A percentile compares a stretch with the other conserved stretches of the same genome.
Conservation (phyloP, 92 coral and sea anemone genomes). For the Blastomussa wellsi region DNA sequence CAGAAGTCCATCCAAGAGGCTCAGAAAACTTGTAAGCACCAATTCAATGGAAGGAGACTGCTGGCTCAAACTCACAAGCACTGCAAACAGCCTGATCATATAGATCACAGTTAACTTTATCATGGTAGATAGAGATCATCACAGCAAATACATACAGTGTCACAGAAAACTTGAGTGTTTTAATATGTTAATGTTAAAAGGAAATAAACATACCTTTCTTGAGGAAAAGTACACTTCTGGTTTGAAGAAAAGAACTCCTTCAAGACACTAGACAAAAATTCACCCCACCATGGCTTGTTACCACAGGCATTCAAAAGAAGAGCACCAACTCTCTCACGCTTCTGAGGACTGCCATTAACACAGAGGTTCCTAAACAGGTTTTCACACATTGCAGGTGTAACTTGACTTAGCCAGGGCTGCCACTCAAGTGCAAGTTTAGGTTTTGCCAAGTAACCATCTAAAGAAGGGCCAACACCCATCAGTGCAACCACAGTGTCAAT, state of each 20-base stretch:
- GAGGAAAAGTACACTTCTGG: constrained; percentile 86
- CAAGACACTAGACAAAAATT: constrained; percentile 82
- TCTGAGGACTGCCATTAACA: constrained; percentile 83
- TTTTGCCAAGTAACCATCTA: constrained; percentile 66
- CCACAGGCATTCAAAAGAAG: constrained; percentile 85
- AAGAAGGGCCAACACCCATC: constrained; percentile 69
- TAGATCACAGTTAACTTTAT: background rate
- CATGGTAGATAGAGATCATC: no score
- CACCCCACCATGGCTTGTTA: constrained; percentile 94
- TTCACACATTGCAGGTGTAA: constrained; percentile 80
- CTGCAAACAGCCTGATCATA: constrained; percentile 79
- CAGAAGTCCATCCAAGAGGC: constrained; percentile 76
- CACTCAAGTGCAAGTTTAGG: constrained; percentile 46
- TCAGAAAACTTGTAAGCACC: constrained; percentile 77
- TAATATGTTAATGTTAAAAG: no score
- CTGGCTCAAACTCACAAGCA: constrained; percentile 80
- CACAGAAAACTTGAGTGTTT: no score
- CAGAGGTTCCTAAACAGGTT: constrained; percentile 88
- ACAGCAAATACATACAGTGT: no score
- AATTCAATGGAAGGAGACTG: constrained; percentile 73
- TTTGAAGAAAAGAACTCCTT: constrained; percentile 86
- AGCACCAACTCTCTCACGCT: constrained; percentile 87
- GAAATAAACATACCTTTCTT: constrained; percentile 71
- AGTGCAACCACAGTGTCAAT: constrained; percentile 83
- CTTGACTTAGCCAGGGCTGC: constrained; percentile 56